Percentiles rank a stretch among this genome's conserved stretches.
Evolutionary conservation across 92 coral and sea anemone genomes (phyloP).

Genomic region (Desmophyllum pertusum): DNA sequence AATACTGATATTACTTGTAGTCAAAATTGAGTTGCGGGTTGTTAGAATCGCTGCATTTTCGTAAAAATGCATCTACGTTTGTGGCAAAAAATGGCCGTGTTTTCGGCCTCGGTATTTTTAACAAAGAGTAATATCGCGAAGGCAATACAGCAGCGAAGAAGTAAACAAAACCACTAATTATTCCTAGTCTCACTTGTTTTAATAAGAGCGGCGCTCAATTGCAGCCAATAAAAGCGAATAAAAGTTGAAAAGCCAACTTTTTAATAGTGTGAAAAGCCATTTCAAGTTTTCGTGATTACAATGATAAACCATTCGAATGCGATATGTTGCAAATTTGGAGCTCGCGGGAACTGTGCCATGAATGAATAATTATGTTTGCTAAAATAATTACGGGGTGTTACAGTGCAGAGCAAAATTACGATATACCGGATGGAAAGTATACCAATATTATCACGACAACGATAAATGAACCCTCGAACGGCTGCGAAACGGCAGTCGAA

Average conservation of each 20-base stretch:
- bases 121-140: background rate
- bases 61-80: background rate
- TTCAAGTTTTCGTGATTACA: background rate
- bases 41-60: background rate
- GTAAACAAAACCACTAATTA: slow-evolving; percentile 8
- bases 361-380: slow-evolving; percentile 1
- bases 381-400: background rate
- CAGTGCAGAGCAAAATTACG: background rate
- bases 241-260: background rate
- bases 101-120: background rate
- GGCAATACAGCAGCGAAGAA: background rate
- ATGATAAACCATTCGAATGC: slow-evolving; percentile 19
- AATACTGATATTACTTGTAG: background rate
- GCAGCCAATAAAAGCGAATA: background rate
- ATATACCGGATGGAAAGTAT: background rate
- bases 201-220: background rate
- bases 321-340: background rate
- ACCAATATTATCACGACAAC: slow-evolving; percentile 6
- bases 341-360: background rate
- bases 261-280: background rate
- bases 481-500: background rate
- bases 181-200: background rate
- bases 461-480: background rate
- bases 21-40: background rate
- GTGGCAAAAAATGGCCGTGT: background rate